phyloP scores from a whole-genome alignment of 2,113 vertebrate genomes.

The Heterochromis multidens region DNA sequence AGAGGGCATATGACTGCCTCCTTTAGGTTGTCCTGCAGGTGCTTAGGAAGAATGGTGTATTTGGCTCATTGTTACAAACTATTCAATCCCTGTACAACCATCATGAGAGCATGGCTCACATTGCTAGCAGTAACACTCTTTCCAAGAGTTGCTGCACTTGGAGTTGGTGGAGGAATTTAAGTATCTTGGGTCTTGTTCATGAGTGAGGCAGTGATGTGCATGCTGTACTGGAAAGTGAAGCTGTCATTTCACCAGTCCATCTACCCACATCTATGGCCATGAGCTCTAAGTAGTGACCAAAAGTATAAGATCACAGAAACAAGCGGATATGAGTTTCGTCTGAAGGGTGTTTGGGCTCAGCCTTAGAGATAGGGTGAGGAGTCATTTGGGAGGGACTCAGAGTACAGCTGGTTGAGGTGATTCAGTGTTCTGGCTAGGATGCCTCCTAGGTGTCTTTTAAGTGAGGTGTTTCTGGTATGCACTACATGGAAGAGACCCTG shows the following conservation, averaged over 20 bases:
- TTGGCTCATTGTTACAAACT: no score
- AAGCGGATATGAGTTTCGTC: not conserved
- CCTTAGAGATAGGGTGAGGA: not conserved
- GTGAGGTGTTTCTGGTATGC: not conserved
- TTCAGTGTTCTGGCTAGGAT: not conserved
- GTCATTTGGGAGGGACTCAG: no score
- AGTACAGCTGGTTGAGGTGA: no score
- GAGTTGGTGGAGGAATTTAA: not conserved
- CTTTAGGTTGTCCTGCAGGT: not conserved
- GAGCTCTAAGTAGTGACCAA: not conserved
- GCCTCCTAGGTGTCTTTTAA: not conserved
- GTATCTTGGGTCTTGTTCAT: not conserved
- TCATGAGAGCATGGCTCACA: not conserved
- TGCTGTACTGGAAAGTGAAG: not conserved
- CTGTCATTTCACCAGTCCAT: not conserved
- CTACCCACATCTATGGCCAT: not conserved
- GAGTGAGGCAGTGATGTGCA: not conserved
- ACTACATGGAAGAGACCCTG: not conserved
- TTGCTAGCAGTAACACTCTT: not conserved
- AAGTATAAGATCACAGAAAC: not conserved
- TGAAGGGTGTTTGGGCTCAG: not conserved
- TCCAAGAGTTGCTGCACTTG: not conserved
- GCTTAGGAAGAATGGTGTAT: not conserved
- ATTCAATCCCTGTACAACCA: not conserved
- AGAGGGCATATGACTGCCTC: not conserved